phyloP scores from a whole-genome alignment of 2,797 vertebrate genomes.

The Antrozous pallidus region DNA sequence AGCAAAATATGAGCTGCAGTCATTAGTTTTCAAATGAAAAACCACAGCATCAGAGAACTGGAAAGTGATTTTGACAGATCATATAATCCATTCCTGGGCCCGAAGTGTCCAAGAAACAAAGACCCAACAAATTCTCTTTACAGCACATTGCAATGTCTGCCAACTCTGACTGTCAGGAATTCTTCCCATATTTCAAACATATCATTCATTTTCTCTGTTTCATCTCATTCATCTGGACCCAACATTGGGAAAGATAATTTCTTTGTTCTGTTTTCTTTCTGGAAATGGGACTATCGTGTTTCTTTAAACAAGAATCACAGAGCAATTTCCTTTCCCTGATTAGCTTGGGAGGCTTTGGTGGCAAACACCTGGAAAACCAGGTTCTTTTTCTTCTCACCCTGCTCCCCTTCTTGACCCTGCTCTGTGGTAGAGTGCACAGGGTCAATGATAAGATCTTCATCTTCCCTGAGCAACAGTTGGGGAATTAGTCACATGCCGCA shows the following conservation, averaged over 20 bases:
- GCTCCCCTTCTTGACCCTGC: not conserved
- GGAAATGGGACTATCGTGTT: not conserved
- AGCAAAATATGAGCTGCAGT: not conserved
- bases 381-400: too few relatives aligned
- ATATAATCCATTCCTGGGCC: not conserved
- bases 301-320: not conserved
- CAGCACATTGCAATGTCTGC: not conserved
- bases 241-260: not conserved
- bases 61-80: conserved; percentile 19
- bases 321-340: not conserved
- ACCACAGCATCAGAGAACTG: not conserved
- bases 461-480: not conserved
- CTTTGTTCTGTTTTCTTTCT: conserved; percentile 16
- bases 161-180: not conserved
- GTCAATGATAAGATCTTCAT: not conserved
- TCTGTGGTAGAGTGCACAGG: not conserved
- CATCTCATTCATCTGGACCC: not conserved
- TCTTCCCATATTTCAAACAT: conserved; percentile 14
- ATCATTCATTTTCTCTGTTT: not conserved
- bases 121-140: not conserved
- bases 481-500: not conserved
- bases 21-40: conserved; percentile 42
- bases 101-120: not conserved
- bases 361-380: not conserved
- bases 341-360: not conserved